Base-by-base conservation (phyloP, 2,797 vertebrate species). In the Thripadectes ignobilis region DNA sequence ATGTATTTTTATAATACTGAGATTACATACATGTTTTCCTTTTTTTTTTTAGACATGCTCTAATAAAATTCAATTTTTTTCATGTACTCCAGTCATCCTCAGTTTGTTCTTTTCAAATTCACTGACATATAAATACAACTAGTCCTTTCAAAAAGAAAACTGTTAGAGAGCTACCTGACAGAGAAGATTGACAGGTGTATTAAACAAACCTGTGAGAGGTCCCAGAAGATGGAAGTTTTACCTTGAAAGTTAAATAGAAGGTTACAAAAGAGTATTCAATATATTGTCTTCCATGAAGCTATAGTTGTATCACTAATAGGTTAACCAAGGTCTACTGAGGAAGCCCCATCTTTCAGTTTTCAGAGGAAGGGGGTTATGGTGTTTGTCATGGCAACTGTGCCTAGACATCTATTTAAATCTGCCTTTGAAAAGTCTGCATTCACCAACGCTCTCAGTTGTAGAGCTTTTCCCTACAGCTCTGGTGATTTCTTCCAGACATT, bases 401-500 rank as follows among this genome's bases (percentile, higher is more conserved):
- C 48, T 63, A 93, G 52, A 57, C 75, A 88, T 65, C 43, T 96
- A 71, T 92, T 97, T 96, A 85, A 85, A 85, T 14, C 81, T 58
- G 74, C 78, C 75, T 95, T 96, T 92, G n/a, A 92, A 93, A 90
- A 74, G 57, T 55, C 19, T 13, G 3, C 29, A 18, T 77, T 93
- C 69, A 83, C 61, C 63, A 79, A 8, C 12, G 85, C 86, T 88
- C 54, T 41, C 77, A 78, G 95, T 85, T 66, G 62, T 5, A 91
- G 54, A 95, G 26, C 4, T 54, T 10, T 82, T 94, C 82, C 67
- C 74, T 77, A 51, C 30, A 76, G 22, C 72, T 89, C 75, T 72
- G 38, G 58, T 69, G 95, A 83, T 79, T 95, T 92, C 71, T 80
- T 96, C 58, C 58, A 92, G 61, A 92, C 57, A 74, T 92, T 93